Conservation (phyloP, 30 jellyfish, hydroid and myxozoan species). For the Turritopsis dohrnii region DNA sequence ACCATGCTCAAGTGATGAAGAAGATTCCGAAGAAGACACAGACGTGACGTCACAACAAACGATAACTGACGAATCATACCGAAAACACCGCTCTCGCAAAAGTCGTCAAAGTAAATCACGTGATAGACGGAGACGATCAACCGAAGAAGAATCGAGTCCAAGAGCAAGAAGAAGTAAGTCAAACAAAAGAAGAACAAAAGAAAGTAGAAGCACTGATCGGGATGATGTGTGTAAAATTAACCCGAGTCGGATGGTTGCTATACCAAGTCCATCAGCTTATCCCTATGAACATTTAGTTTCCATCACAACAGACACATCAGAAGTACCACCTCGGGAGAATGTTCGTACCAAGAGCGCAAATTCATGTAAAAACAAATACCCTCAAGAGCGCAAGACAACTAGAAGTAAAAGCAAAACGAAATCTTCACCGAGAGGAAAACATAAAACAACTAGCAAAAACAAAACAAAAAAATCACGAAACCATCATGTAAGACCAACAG, state of each 20-base stretch:
- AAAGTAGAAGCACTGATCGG: background rate
- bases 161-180: background rate
- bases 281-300: slow-evolving; percentile 7
- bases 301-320: slow-evolving; percentile 28
- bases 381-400: background rate
- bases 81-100: background rate
- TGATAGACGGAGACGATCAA: background rate
- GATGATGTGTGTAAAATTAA: background rate
- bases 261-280: slow-evolving; percentile 27
- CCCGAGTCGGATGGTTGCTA: slow-evolving; percentile 30
- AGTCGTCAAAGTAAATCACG: background rate
- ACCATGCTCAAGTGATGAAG: background rate
- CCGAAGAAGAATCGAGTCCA: background rate
- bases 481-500: background rate
- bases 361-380: background rate
- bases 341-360: background rate
- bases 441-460: background rate
- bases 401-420: background rate
- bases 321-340: background rate
- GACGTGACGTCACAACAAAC: background rate
- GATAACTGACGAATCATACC: background rate
- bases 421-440: background rate
- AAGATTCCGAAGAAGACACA: background rate
- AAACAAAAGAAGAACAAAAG: background rate
- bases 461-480: background rate